Evolutionary conservation across 2,888 invertebrate species (phyloP), one percentile per base, ranked within the genome.

Genomic region (Drosophila buzzatii): DNA sequence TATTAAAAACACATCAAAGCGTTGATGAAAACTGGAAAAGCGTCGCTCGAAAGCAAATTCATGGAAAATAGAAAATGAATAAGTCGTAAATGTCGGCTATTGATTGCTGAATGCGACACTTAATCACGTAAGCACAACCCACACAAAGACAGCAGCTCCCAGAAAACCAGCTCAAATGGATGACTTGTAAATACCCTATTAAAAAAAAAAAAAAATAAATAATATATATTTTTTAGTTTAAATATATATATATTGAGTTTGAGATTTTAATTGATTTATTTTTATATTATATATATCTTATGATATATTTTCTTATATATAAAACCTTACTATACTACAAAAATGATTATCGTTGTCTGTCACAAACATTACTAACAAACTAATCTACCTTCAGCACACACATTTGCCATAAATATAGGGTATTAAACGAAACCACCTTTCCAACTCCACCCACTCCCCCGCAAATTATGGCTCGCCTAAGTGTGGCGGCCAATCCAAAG

Each of bases 91-190:
- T 70, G 76, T 23, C 31, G 42, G 51, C 61, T 71, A 78, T 80
- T 61, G 77, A 78, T 80, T 76, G 55, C 41, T 52, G 65, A 73
- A 68, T 59, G 53, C 65, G 78, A 81, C 57, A 81, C 81, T 78
- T 70, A 69, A 81, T 55, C 78, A 78, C 73, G 81, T 81, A 79
- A 78, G 62, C 81, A 27, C 59, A 73, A 61, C 69, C 79, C 68
- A 73, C 81, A 63, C 65, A 65, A 27, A 39, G 10, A 52, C 42
- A 58, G 33, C 20, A 27, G 16, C 14, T n/a, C 27, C 3, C 27
- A 42, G 23, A 14, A 42, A 33, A 14, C 6, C 1, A 12, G 27
- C 2, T 18, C n/a, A 42, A 2, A 16, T 16, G n/a, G 10, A 2
- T 2, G 44, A 57, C 57, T 57, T 16, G 9, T 0, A 57, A 33